phyloP scores from a whole-genome alignment of 2,797 vertebrate species.

The Pampus argenteus region DNA sequence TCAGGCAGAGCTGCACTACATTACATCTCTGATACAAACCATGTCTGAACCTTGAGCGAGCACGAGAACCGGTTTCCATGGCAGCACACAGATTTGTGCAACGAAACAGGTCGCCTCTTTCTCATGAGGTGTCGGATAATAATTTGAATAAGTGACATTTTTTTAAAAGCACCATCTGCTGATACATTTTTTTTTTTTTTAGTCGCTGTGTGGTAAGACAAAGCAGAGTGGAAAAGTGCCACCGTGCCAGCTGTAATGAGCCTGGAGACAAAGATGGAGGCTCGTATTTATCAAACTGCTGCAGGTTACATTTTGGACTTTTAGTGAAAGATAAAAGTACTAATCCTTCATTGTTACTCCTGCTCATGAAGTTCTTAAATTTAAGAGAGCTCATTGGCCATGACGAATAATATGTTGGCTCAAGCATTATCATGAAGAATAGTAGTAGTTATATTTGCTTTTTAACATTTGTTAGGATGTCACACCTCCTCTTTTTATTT shows the following conservation, averaged over 20 bases:
- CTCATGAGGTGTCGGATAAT: conserved; percentile 52
- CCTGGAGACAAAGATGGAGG: conserved; percentile 31
- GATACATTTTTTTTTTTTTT: conserved; percentile 16
- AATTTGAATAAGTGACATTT: conserved; percentile 63
- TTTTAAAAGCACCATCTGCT: conserved; percentile 51
- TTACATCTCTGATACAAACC: no score
- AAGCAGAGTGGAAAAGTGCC: not conserved
- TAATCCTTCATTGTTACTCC: not conserved
- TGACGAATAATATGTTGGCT: no score
- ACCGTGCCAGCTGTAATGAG: not conserved
- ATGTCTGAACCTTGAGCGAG: conserved; percentile 50
- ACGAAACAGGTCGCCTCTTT: conserved; percentile 59
- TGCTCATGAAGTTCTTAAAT: no score
- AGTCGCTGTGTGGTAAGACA: conserved; percentile 27
- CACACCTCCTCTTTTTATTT: no score
- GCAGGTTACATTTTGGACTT: not conserved
- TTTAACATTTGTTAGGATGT: no score
- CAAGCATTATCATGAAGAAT: no score
- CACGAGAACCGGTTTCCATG: conserved; percentile 73
- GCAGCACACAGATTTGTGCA: conserved; percentile 62
- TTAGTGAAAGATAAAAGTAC: not conserved
- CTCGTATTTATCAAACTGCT: not conserved
- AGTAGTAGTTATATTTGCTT: no score
- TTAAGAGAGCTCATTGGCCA: no score
- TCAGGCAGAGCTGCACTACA: conserved; percentile 38